A percentile compares a stretch with the other conserved stretches of the same genome.
phyloP scores from a whole-genome alignment of 2,888 invertebrate genomes.

The Pheosia tremula region DNA sequence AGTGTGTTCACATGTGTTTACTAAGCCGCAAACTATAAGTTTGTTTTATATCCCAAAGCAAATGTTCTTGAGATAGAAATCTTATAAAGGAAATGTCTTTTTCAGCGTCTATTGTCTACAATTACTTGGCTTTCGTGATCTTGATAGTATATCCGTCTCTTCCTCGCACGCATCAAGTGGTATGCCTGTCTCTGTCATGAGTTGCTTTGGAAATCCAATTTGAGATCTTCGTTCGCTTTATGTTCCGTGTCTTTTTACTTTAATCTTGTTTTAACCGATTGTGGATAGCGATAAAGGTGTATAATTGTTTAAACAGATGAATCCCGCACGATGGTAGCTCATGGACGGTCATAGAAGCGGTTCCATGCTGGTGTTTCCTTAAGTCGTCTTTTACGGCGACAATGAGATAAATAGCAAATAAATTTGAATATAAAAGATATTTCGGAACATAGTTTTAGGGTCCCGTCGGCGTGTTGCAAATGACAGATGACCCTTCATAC shows the following conservation, averaged over 20 bases:
- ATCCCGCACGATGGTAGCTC: no score
- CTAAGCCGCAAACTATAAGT: conserved; percentile 25
- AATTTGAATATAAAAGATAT: conserved; percentile 31
- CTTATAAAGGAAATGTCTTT: conserved; percentile 83
- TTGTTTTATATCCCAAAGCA: conserved; percentile 65
- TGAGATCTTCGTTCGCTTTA: conserved; percentile 68
- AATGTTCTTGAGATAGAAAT: conserved; percentile 75
- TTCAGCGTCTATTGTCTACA: conserved; percentile 82
- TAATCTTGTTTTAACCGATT: conserved; percentile 41
- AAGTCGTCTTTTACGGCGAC: no score
- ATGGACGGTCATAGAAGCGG: no score
- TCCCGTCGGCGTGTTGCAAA: conserved; percentile 29
- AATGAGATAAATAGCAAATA: conserved; percentile 7
- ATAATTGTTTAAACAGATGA: not conserved
- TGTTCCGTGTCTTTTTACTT: conserved; percentile 52
- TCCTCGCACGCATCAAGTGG: conserved; percentile 35
- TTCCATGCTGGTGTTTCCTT: no score
- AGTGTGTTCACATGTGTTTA: conserved; percentile 19
- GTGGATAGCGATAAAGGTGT: conserved; percentile 7
- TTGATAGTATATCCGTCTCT: conserved; percentile 49
- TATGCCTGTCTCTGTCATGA: conserved; percentile 47
- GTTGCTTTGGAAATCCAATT: conserved; percentile 64
- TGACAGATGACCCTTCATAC: conserved; percentile 31
- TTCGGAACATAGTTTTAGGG: conserved; percentile 12
- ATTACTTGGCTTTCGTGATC: conserved; percentile 77